Evolutionary conservation across 2,797 vertebrate species (phyloP), one percentile per base, ranked within the genome.

Genomic region (Smutsia gigantea): DNA sequence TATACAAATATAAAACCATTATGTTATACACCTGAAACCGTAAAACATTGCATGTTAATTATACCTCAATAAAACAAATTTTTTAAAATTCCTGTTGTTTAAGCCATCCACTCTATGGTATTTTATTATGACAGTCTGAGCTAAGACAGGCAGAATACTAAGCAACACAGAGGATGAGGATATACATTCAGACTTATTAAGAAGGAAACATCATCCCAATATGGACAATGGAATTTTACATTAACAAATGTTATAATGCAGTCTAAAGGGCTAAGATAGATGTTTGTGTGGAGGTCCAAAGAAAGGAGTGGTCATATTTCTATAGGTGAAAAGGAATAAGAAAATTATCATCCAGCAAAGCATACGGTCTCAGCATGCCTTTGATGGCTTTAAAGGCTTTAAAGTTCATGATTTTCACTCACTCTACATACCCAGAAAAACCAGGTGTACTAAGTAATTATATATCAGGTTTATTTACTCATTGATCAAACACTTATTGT

Each of bases 401-500:
- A 66, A 79, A 90, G 7, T 81, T n/a, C 59, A 83, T n/a, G 59
- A 78, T 84, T 61, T 74, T 23, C n/a, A 87, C 55, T 72, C 68
- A 87, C 55, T 72, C 68, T 53, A 53, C 25, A 89, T 57, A 90
- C 5, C 3, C 25, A 83, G 23, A 64, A 88, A 92, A 78, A 89
- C 72, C 19, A 78, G 25, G n/a, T 68, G 0, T 13, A 74, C 39
- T 51, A 69, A 72, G 89, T 75, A 19, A 69, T 87, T 63, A 51
- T 23, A 14, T 69, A 90, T 83, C 19, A 90, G n/a, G 46, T 95
- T 94, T 84, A 93, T 59, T 64, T 31, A 51, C 4, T 75, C 25
- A 77, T 71, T 93, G 82, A 15, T 88, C 46, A 93, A 55, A 78
- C 7, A 94, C 88, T 63, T 90, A 90, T 66, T 89, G 53, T 18